Base-by-base conservation (phyloP, 2,797 vertebrate genomes). In the Pristis pectinata region DNA sequence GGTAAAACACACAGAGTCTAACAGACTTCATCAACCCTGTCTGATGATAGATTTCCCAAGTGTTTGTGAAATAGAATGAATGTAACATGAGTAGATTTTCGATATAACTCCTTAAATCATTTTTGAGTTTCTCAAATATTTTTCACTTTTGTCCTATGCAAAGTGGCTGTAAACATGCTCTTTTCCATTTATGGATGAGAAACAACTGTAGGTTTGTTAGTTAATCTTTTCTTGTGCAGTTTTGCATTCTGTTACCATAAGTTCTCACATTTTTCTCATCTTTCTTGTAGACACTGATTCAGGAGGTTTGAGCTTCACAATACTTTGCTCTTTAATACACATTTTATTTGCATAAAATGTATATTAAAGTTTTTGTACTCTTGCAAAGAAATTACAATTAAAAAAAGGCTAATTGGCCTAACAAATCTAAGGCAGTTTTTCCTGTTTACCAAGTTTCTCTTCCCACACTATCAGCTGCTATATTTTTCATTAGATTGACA, bases 81-180 rank as follows among this genome's bases (percentile, higher is more conserved):
- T 94, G 92, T 94, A 94, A 76, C 92, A 56, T 56, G 92, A 94
- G 92, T 41, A 91, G 59, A 67, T 67, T 91, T 64, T 91, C 87
- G 91, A 59, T 22, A 22, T 10, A n/a, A 41, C 59, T 61, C 87
- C 87, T 91, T 64, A 91, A 91, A 91, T 91, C 59, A 91, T 67
- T 89, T 85, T 41, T 67, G 59, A 67, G 59, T 91, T 61, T 89
- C 85, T 91, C 87, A 91, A 67, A 64, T 91, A 41, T 67, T 67
- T 64, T 91, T 91, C 87, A 64, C 87, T 91, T 67, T 91, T 22
- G n/a, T 41, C n/a, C 87, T 24, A 67, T 24, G 61, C 87, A 91
- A 91, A 24, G 59, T 67, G 34, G 30, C 87, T 91, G n/a, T 24
- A 41, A 67, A 22, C 59, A 91, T 91, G n/a, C 17, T 91, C 9